phyloP scores from a whole-genome alignment of 2,113 vertebrate genomes.

The Crotalus helleri region DNA sequence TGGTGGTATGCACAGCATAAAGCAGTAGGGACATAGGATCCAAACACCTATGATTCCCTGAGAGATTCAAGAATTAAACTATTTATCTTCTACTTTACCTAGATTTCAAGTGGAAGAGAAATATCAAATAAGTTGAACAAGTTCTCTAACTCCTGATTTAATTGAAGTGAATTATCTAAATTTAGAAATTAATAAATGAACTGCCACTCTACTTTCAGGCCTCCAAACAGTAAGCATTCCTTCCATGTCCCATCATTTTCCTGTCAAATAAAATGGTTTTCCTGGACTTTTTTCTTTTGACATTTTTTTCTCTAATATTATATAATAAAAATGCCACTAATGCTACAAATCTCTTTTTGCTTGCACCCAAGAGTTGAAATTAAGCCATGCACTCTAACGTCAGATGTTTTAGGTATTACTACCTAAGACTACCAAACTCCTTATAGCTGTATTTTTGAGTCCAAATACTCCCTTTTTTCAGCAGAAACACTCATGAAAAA shows the following conservation, averaged over 20 bases:
- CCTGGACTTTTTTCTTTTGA: constrained; percentile 3
- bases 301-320: neutral
- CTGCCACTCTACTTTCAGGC: neutral
- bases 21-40: neutral
- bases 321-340: constrained; percentile 31
- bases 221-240: neutral
- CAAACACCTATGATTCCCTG: neutral
- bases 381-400: constrained; percentile 52
- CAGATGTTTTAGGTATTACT: constrained; percentile 53
- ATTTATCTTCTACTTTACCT: neutral
- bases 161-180: neutral
- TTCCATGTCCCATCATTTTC: neutral
- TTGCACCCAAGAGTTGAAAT: constrained; percentile 31
- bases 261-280: constrained; percentile 2
- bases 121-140: neutral
- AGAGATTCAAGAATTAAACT: neutral
- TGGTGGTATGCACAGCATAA: neutral
- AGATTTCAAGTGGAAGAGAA: neutral
- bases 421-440: constrained; percentile 43
- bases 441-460: constrained; percentile 30
- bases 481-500: constrained; percentile 48
- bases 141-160: neutral
- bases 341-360: constrained; percentile 37
- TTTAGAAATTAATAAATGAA: neutral
- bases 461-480: constrained; percentile 24